Base-by-base conservation (phyloP, 2,797 vertebrate species). In the Eulemur rubriventer region DNA sequence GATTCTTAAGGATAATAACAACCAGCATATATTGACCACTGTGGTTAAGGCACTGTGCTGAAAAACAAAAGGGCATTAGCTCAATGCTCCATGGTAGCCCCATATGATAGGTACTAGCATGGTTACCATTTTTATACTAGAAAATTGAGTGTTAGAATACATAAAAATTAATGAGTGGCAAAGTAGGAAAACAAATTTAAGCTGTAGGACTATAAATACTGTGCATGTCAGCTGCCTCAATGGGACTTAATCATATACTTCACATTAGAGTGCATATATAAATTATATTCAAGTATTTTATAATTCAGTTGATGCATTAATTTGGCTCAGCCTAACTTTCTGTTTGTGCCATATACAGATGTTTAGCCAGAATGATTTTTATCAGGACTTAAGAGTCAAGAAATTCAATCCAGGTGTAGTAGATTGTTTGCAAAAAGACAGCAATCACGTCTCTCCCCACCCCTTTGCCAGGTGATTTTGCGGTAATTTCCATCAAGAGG, bases 321-420 rank as follows among this genome's bases (percentile, higher is more conserved):
- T 95, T 95, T 97, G 52, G 8, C 69, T 91, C 69, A 81, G 17
- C 8, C 78, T 90, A 79, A 90, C 26, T 92, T 97, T 93, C 80
- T 90, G 17, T 94, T 80, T 85, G 5, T 91, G 61, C 9, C 35
- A 48, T 82, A 69, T 52, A 67, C 12, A 89, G 69, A 94, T 90
- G 9, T 50, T 95, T 79, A 89, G 28, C 7, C 20, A 73, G 30
- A 88, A 69, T 59, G 52, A 89, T 48, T 59, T 84, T 91, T 69
- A 67, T 87, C 16, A 90, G 52, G 35, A 43, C 43, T 92, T 88
- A 50, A 84, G 50, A 92, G 8, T 75, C 73, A 89, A 96, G 59
- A 91, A 91, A 87, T 75, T 92, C 48, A 86, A 57, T 70, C 26
- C 43, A 73, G 30, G 57, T 94, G 18, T 83, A 41, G 52, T 80